Conservation (phyloP, 2,113 vertebrate genomes). For the Mus musculus region GRCm39 chr2:126383001-126383500, state of each 20-base stretch:
- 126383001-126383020: not conserved
- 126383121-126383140: not conserved
- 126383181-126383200: not conserved
- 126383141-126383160: not conserved
- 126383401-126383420: not conserved
- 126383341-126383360: not conserved
- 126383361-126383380: not conserved
- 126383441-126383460: not conserved
- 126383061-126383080: not conserved
- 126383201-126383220: not conserved
- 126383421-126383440: not conserved
- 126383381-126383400: not conserved
- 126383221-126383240: not conserved
- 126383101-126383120: not conserved
- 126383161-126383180: not conserved
- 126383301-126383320: not conserved
- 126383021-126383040: not conserved
- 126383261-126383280: not conserved
- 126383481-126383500: not conserved
- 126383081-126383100: not conserved
- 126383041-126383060: not conserved
- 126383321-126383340: not conserved
- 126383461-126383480: not conserved
- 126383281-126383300: not conserved
- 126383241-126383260: not conserved